Conservation (phyloP, 1,140 invertebrate species). For the Chlorops oryzae region DNA sequence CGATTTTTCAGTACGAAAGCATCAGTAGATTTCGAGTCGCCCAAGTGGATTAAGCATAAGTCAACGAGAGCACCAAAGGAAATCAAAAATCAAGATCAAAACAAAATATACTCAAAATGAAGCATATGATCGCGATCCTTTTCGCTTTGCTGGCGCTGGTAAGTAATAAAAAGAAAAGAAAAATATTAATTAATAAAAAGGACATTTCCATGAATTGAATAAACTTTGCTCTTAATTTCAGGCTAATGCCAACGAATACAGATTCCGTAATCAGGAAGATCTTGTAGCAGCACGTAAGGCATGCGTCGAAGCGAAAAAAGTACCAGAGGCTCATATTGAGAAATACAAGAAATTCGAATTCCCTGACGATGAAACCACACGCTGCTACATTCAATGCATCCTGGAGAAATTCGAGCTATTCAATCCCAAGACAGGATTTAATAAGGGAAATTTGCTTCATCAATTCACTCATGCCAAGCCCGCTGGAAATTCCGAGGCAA, state of each 20-base stretch:
- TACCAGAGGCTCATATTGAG: slow-evolving; percentile 34
- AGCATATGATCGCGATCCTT: slow-evolving; percentile 34
- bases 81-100: neutral
- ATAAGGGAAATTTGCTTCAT: slow-evolving; percentile 37
- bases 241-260: slow-evolving; percentile 39
- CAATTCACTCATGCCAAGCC: slow-evolving; percentile 40
- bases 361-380: slow-evolving; percentile 44
- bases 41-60: too few relatives aligned
- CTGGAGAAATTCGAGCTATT: slow-evolving; percentile 44
- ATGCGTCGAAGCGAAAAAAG: slow-evolving; percentile 34
- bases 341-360: slow-evolving; percentile 46
- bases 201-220: too few relatives aligned
- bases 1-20: too few relatives aligned
- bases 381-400: slow-evolving; percentile 44
- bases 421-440: slow-evolving; percentile 40
- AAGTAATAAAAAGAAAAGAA: slow-evolving; percentile 14
- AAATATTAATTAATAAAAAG: neutral
- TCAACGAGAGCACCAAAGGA: too few relatives aligned
- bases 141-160: slow-evolving; percentile 38
- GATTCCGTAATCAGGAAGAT: slow-evolving; percentile 40
- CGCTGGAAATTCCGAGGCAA: slow-evolving; percentile 31
- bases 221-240: slow-evolving; percentile 7
- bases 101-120: slow-evolving; percentile 26
- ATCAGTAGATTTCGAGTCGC: too few relatives aligned
- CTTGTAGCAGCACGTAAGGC: slow-evolving; percentile 36